Conservation (phyloP, 1,140 invertebrate species). For the Diorhabda elongata region DNA sequence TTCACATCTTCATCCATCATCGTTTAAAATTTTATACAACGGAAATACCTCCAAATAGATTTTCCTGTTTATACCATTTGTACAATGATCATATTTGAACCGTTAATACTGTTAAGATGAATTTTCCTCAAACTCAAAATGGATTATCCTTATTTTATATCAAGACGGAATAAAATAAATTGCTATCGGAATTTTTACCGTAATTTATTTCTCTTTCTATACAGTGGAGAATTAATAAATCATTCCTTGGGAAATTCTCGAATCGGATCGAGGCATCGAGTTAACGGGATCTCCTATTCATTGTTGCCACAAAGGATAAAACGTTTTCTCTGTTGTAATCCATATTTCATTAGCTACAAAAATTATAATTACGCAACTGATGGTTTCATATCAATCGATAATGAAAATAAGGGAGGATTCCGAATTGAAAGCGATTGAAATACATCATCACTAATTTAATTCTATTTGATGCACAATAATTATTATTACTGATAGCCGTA, state of each 20-base stretch:
- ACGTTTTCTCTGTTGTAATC: not conserved
- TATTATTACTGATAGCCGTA: too few relatives aligned
- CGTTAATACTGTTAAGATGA: not conserved
- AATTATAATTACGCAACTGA: not conserved
- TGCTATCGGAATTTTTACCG: not conserved
- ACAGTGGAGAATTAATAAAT: conserved; percentile 1
- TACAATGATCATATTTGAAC: not conserved
- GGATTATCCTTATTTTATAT: not conserved
- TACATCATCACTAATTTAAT: not conserved
- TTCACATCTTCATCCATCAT: too few relatives aligned
- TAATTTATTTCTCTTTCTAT: conserved; percentile 1
- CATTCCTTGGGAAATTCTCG: not conserved
- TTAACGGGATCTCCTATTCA: not conserved
- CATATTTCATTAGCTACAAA: conserved; percentile 1
- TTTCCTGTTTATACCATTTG: too few relatives aligned
- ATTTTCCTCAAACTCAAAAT: not conserved
- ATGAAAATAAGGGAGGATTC: not conserved
- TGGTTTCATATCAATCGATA: not conserved
- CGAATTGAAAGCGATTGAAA: not conserved
- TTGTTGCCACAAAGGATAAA: not conserved
- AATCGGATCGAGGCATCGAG: not conserved
- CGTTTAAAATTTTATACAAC: too few relatives aligned
- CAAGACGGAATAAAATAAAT: conserved; percentile 3
- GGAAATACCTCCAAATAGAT: too few relatives aligned
- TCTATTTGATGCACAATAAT: too few relatives aligned